Conservation (phyloP, 2,888 invertebrate genomes). For the Achlya flavicornis region DNA sequence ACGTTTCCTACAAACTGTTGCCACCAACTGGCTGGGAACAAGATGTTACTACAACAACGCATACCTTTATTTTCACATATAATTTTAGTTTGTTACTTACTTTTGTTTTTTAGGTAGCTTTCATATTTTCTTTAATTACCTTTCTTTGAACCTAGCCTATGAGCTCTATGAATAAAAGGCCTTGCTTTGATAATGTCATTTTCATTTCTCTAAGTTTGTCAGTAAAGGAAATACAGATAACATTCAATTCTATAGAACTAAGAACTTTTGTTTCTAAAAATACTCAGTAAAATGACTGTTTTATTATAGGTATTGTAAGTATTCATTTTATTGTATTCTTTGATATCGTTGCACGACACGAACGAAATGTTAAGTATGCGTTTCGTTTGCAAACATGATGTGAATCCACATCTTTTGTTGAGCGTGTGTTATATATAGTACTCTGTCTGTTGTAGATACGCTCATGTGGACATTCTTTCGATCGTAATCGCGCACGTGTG, state of each 20-base stretch:
- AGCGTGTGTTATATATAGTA: neutral
- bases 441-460: neutral
- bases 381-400: conserved; percentile 4
- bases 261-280: neutral
- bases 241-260: neutral
- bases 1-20: conserved; percentile 45
- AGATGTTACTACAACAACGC: conserved; percentile 45
- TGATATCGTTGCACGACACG: conserved; percentile 2
- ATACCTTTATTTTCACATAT: neutral
- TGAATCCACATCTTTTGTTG: conserved; percentile 7
- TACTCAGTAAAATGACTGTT: neutral
- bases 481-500: conserved; percentile 13
- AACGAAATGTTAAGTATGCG: neutral
- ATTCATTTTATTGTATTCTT: conserved; percentile 2
- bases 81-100: too few species aligned
- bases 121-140: neutral
- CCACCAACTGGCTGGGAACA: conserved; percentile 48
- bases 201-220: neutral
- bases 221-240: conserved; percentile 1
- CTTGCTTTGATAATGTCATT: neutral
- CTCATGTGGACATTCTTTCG: conserved; percentile 12
- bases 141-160: neutral
- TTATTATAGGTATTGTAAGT: neutral
- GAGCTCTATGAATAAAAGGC: neutral
- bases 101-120: neutral